Conservation (phyloP, 2,113 vertebrate species). For the Pomatorhinus ruficollis region DNA sequence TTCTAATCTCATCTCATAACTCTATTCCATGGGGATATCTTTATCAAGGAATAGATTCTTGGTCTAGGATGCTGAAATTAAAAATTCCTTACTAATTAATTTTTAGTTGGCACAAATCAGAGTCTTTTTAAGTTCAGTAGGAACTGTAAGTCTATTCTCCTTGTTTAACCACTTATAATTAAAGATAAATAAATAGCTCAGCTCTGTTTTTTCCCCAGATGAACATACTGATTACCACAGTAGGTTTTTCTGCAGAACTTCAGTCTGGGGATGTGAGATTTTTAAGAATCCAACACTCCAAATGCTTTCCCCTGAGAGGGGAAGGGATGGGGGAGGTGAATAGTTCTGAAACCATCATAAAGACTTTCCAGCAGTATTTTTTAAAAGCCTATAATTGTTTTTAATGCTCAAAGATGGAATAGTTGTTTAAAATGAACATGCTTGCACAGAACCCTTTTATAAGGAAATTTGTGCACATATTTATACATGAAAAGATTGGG, state of each 20-base stretch:
- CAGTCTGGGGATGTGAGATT: neutral
- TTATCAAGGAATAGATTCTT: constrained; percentile 71
- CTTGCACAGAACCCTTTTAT: neutral
- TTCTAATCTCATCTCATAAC: constrained; percentile 68
- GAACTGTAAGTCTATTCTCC: constrained; percentile 69
- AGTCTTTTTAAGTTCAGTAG: constrained; percentile 66
- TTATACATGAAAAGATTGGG: neutral
- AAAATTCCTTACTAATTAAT: constrained; percentile 77
- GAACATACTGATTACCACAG: constrained; percentile 9
- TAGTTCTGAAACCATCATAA: neutral
- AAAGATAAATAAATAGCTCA: constrained; percentile 58
- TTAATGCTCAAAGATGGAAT: neutral
- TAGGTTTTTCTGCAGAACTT: neutral
- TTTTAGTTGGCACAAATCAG: constrained; percentile 69
- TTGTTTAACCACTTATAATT: constrained; percentile 62
- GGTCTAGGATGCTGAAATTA: constrained; percentile 67
- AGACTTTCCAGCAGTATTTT: neutral
- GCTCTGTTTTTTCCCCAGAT: constrained; percentile 10
- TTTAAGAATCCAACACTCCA: neutral
- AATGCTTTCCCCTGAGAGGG: neutral
- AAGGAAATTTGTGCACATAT: neutral
- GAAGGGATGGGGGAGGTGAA: neutral
- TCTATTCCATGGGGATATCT: constrained; percentile 56
- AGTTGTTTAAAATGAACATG: neutral
- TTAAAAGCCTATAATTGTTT: neutral